Evolutionary conservation across 2,888 invertebrate genomes (phyloP).

Genomic region (Dendrolimus houi): DNA sequence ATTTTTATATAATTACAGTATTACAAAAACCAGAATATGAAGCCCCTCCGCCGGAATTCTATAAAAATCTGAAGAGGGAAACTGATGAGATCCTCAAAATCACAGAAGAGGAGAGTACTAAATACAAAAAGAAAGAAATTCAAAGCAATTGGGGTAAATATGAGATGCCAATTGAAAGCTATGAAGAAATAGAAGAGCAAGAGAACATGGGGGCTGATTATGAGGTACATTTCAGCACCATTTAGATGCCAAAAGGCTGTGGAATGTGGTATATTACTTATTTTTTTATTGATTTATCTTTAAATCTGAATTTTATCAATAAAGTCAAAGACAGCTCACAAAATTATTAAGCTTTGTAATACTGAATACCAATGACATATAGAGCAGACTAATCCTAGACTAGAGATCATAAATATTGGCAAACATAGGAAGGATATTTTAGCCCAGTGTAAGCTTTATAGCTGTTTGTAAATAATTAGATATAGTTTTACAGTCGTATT

Average conservation of each 20-base stretch:
- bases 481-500: too few species aligned
- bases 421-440: too few species aligned
- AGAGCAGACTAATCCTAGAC: too few species aligned
- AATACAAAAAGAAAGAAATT: conserved; percentile 68
- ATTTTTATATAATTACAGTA: conserved; percentile 7
- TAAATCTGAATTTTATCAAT: too few species aligned
- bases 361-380: too few species aligned
- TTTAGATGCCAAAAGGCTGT: background rate
- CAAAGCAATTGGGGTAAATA: conserved; percentile 70
- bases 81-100: conserved; percentile 67
- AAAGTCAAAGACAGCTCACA: too few species aligned
- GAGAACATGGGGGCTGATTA: conserved; percentile 66
- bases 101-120: conserved; percentile 54
- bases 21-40: conserved; percentile 38
- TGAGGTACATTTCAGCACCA: conserved; percentile 35
- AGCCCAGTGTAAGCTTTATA: too few species aligned
- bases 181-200: conserved; percentile 61
- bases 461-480: too few species aligned
- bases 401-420: too few species aligned
- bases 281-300: too few species aligned
- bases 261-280: too few species aligned
- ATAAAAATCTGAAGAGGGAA: conserved; percentile 53
- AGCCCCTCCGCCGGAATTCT: conserved; percentile 59
- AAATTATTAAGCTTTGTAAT: too few species aligned
- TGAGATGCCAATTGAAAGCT: conserved; percentile 64